Conservation (phyloP, 2,888 invertebrate genomes). For the Nemapogon koenigi region DNA sequence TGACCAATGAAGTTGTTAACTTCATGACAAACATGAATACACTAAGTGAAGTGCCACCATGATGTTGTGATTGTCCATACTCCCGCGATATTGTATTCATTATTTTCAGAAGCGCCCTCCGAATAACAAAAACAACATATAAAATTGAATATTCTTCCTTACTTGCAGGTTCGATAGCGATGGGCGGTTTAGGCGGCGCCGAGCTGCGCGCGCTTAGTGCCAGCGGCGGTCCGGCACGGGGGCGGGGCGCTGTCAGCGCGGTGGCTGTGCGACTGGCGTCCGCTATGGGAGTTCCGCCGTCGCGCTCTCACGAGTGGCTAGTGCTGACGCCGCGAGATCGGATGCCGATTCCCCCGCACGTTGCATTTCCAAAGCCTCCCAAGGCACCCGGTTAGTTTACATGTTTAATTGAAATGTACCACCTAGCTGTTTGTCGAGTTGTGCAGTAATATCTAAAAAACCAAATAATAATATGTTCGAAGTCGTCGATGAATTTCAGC, state of each 20-base stretch:
- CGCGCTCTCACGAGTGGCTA: slow-evolving; percentile 72
- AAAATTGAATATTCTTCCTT: background rate
- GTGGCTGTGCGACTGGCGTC: slow-evolving; percentile 49
- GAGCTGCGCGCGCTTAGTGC: slow-evolving; percentile 31
- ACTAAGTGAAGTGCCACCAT: no score
- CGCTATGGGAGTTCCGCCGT: slow-evolving; percentile 36
- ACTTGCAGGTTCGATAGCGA: slow-evolving; percentile 59
- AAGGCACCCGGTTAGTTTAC: slow-evolving; percentile 77
- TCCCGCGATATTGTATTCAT: no score
- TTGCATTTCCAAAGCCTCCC: slow-evolving; percentile 90
- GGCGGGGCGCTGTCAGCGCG: slow-evolving; percentile 41
- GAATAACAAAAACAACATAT: no score
- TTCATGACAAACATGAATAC: no score
- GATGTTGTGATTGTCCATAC: no score
- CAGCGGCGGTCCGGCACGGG: slow-evolving; percentile 22
- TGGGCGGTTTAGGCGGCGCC: slow-evolving; percentile 62
- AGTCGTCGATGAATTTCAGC: no score
- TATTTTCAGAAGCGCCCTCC: no score
- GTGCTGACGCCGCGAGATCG: slow-evolving; percentile 75
- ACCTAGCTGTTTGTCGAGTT: no score
- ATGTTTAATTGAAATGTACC: no score
- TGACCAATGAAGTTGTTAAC: no score
- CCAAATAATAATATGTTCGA: no score
- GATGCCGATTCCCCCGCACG: slow-evolving; percentile 81
- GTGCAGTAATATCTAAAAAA: no score